phyloP scores from a whole-genome alignment of 2,888 invertebrate genomes.

The Alloplasta piceator region DNA sequence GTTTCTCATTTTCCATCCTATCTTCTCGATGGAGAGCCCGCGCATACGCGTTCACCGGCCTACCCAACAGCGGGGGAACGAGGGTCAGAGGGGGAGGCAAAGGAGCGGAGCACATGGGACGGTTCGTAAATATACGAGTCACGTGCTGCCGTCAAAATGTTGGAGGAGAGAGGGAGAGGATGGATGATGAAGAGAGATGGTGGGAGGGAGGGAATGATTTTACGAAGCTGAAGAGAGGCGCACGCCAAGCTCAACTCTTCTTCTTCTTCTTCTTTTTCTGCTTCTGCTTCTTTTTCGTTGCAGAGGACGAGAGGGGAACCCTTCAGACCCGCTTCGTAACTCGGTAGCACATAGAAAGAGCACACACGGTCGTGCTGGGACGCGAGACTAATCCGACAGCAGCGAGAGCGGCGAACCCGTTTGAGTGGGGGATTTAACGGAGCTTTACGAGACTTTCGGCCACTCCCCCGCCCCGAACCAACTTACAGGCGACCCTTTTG shows the following conservation, averaged over 20 bases:
- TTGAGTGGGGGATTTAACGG: constrained; percentile 37
- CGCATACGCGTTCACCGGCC: constrained; percentile 63
- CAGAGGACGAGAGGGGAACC: constrained; percentile 45
- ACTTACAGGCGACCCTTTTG: constrained; percentile 28
- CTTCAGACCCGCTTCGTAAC: constrained; percentile 60
- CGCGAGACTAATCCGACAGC: constrained; percentile 60
- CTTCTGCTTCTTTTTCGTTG: constrained; percentile 1
- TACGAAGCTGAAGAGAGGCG: constrained; percentile 54
- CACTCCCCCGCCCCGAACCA: constrained; percentile 5
- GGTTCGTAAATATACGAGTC: constrained; percentile 81
- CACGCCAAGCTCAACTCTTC: constrained; percentile 57
- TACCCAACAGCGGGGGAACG: not conserved
- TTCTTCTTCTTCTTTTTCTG: constrained; percentile 41
- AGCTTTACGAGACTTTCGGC: constrained; percentile 38
- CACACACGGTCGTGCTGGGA: constrained; percentile 48
- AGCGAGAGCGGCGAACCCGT: constrained; percentile 39
- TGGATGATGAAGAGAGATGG: constrained; percentile 8
- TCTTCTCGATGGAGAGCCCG: constrained; percentile 48
- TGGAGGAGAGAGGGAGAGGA: constrained; percentile 41
- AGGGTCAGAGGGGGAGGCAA: constrained; percentile 30
- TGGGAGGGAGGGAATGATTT: constrained; percentile 3
- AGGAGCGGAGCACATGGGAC: constrained; percentile 70
- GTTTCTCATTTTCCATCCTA: constrained; percentile 58
- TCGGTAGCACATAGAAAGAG: constrained; percentile 54
- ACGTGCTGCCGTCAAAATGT: constrained; percentile 80